Base-by-base conservation (phyloP, 2,888 invertebrate species). In the Furcula furcula region DNA sequence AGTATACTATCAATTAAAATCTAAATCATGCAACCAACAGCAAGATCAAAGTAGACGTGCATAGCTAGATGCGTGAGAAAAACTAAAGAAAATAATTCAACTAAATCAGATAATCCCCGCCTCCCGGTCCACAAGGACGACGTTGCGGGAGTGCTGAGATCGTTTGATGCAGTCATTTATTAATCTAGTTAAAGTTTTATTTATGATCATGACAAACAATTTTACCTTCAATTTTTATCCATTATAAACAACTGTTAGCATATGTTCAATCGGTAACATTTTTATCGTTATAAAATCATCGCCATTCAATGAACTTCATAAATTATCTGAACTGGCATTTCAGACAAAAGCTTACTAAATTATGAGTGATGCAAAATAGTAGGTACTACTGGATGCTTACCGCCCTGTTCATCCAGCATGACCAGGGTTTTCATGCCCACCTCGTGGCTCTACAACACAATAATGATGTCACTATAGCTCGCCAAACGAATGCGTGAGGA, bases 371-470 rank as follows among this genome's bases (percentile, higher is more conserved):
- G 82, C 85, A 84, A 75, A 79, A 73, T 79, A 85, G 69, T 73
- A 73, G 73, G 73, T 82, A 76, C 87, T 88, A 87, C 85, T 89
- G 89, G 90, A 93, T 93, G 93, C 97, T 97, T 96, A 98, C 98
- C 98, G 95, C 98, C 98, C 95, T 98, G 98, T 93, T 98, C 98
- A 94, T 98, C 98, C 94, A 98, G 94, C 95, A 98, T 98, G 91
- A 98, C 98, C 93, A 98, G 95, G 91, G 98, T 96, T 93, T 97
- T 96, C 94, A 98, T 98, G 91, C 98, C 98, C 91, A 98, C 98
- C 93, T 98, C 98, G 94, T 98, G 98, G 93, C 98, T 97, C 98
- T 98, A 95, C 93, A 95, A 94, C 88, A 90, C 88, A 89, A 89
- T 81, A 89, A 89, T 88, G 89, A 88, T 83, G 89, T 89, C 87